phyloP scores from a whole-genome alignment of 2,113 vertebrate genomes.

The Ammodytes dubius region DNA sequence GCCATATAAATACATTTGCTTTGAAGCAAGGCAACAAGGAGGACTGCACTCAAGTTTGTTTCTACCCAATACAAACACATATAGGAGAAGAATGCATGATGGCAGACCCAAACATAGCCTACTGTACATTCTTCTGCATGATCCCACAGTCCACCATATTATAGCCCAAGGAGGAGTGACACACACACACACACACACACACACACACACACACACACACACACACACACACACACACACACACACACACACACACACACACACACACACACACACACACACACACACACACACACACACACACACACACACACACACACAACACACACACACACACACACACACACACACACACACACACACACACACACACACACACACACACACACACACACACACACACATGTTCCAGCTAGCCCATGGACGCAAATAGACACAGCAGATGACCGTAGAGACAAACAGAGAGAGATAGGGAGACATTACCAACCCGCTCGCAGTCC shows the following conservation, averaged over 20 bases:
- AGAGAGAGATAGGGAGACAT: slow-evolving; percentile 34
- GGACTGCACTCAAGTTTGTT: neutral
- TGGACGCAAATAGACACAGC: slow-evolving; percentile 61
- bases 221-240: slow-evolving; percentile 23
- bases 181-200: neutral
- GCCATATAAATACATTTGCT: slow-evolving; percentile 1
- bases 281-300: slow-evolving; percentile 22
- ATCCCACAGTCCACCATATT: slow-evolving; percentile 19
- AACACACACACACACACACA: slow-evolving; percentile 1
- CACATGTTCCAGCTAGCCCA: neutral
- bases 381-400: slow-evolving; percentile 19
- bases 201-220: slow-evolving; percentile 22
- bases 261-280: slow-evolving; percentile 15
- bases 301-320: slow-evolving; percentile 20
- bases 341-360: slow-evolving; percentile 21
- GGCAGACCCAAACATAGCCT: neutral
- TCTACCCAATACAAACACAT: neutral
- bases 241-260: slow-evolving; percentile 22
- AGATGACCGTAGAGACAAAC: slow-evolving; percentile 14
- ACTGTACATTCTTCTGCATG: neutral
- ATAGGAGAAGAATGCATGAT: neutral
- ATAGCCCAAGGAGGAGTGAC: slow-evolving; percentile 32
- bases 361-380: slow-evolving; percentile 23
- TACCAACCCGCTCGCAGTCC: slow-evolving; percentile 78
- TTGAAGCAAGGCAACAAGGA: neutral